Base-by-base conservation (phyloP, 2,888 invertebrate species). In the Metellina segmentata region DNA sequence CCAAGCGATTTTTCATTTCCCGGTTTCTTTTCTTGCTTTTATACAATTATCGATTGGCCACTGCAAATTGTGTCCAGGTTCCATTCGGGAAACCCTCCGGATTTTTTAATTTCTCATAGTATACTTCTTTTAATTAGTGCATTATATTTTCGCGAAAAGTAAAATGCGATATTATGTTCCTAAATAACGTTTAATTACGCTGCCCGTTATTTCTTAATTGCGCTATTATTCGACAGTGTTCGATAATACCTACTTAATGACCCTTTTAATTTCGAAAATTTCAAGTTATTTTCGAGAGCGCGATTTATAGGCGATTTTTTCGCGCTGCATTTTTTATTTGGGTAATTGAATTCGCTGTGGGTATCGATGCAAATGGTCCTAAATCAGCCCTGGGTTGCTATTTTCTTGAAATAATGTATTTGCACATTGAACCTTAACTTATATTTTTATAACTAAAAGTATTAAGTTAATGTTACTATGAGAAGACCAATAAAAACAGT, bases 11-110 rank as follows among this genome's bases (percentile, higher is more conserved):
- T 89, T 89, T 82, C 70, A 82, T 51, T 74, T 70, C 70, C 77
- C 20, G 77, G 70, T 69, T 82, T 49, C 72, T 70, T 89, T 77
- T 89, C 71, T 74, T 77, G 19, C 48, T 48, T 85, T 70, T 86
- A 34, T 53, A 81, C 75, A 89, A 82, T 61, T 82, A 89, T 89
- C 52, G 89, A 89, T 89, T 88, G 53, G 16, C 16, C n/a, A 75
- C 74, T 19, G 20, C 52, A 85, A 75, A 85, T 75, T 75, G 53
- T 75, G 51, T 82, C 77, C 51, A 51, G 51, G 77, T 51, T 81
- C 51, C 51, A 77, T 77, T 77, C 79, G 7, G 19, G n/a, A 77
- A 77, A 49, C 49, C 51, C 49, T 52, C 7, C 79, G 7, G 34
- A 53, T 79, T 79, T 79, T 79, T 13, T 61, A n/a, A 8, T 9